Base-by-base conservation (phyloP, 2,113 vertebrate genomes). In the Crotalus viridis region DNA sequence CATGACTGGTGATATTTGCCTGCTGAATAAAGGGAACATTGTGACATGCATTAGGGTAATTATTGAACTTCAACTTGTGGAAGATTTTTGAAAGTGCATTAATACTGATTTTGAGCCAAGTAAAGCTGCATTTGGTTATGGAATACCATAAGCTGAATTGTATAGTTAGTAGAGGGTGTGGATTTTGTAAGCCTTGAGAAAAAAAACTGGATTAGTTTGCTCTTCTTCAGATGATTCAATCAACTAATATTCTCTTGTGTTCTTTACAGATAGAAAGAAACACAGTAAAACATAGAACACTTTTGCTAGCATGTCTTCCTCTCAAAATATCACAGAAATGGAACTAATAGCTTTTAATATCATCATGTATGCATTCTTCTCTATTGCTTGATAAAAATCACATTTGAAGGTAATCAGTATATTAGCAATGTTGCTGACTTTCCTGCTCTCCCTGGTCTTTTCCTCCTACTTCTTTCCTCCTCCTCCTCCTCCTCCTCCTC, bases 401-500 rank as follows among this genome's bases (percentile, higher is more conserved):
- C 15, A 96, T 94, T 26, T 95, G 92, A 21, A 97, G 93, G 89
- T 95, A 89, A 54, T 54, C 96, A 95, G 92, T 97, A 7, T 19
- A 96, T 94, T 94, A 95, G 94, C n/a, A 6, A 94, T 54, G 88
- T 52, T 33, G 93, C 3, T 96, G 94, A 94, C 96, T 97, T 87
- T 94, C 3, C 51, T 19, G 89, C 90, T 54, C 54, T 13, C 54
- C 54, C 54, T 54, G 54, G 54, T 54, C 54, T 54, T 54, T 54
- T 54, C 12, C 12, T 15, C 54, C 54, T 54, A 10, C 10, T 54
- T 54, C 54, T 54, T 54, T 54, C 54, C 13, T 54, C 54, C 15
- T 33, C 33, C 33, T 55, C 5, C 13, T 54, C 54, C 15, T 55
- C 5, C 3, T 15, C 54, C 54, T 54, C 54, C 54, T 55, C 5